Base-by-base conservation (phyloP, 2,888 invertebrate genomes). In the Drosophila demipolita region DNA sequence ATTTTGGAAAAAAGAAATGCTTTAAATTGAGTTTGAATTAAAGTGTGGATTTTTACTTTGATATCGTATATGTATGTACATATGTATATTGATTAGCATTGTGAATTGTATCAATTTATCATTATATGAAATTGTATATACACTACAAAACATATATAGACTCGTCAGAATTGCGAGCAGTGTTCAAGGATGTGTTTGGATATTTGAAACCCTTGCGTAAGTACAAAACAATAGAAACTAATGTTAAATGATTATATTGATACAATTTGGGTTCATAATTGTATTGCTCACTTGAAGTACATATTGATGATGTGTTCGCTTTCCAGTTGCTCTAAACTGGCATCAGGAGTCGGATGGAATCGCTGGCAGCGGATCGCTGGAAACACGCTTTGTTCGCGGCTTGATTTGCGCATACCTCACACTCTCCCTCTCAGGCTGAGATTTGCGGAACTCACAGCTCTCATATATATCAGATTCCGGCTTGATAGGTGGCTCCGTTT, bases 361-460 rank as follows among this genome's bases (percentile, higher is more conserved):
- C 5, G 78, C 84, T 9, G 92, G 92, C 42, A 92, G 67, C 2
- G 91, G 91, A 82, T 92, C 92, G 54, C 82, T 90, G 1, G 92
- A 91, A 9, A 77, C 68, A 2, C 88, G 78, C 57, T 78, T 83
- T 0, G 75, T 70, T n/a, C 78, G 78, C 9, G 74, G 71, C 5
- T 77, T 78, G 23, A 90, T 85, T 54, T 89, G 83, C 1, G 90
- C 83, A 66, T 92, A 91, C 9, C 79, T 64, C 8, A 80, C 81
- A 20, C 72, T 70, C 17, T 57, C 48, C 4, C 54, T 40, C 1
- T 66, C 68, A 3, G 48, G 9, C 2, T 35, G 0, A 1, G 36
- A 26, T 1, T 33, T 15, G 6, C 53, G 32, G 23, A 52, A 57
- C 5, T 40, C n/a, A 40, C 55, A 63, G 35, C 53, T 59, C 33